phyloP scores from a whole-genome alignment of 2,113 vertebrate genomes.

The Psilopsiagon aurifrons region DNA sequence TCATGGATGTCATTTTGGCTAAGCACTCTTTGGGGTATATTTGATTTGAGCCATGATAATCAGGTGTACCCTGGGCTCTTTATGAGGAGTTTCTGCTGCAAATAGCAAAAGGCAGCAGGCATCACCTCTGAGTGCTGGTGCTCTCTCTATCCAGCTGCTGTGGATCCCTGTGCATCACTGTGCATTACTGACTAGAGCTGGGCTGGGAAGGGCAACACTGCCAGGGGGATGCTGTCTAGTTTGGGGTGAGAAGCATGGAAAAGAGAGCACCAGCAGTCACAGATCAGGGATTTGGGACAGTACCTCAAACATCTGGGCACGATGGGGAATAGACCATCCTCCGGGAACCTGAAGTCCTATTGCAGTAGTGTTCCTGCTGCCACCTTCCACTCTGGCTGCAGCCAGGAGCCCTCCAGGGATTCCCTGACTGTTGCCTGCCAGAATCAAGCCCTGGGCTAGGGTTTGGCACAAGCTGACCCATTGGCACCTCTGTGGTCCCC shows the following conservation, averaged over 20 bases:
- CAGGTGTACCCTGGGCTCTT: neutral
- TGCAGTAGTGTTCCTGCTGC: neutral
- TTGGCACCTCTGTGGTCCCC: fast-evolving
- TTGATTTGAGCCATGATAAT: neutral
- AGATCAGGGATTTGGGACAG: neutral
- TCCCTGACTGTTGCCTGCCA: neutral
- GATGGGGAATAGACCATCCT: fast-evolving
- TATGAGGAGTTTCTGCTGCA: neutral
- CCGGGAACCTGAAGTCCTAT: fast-evolving
- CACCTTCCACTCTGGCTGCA: fast-evolving
- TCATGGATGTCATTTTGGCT: fast-evolving
- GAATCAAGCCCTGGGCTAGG: neutral
- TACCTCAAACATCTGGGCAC: neutral
- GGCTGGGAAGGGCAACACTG: neutral
- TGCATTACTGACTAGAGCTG: neutral
- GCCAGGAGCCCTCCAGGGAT: neutral
- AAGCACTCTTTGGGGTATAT: neutral
- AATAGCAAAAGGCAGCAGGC: neutral
- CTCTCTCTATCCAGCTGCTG: fast-evolving
- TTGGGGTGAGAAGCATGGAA: neutral
- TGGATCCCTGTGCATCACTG: neutral
- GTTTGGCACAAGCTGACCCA: neutral
- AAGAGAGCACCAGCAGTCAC: neutral
- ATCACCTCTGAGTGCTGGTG: neutral
- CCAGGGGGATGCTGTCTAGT: neutral